Evolutionary conservation across 2,888 invertebrate genomes (phyloP), one percentile per base, ranked within the genome.

Genomic region (Caenorhabditis drosophilae): DNA sequence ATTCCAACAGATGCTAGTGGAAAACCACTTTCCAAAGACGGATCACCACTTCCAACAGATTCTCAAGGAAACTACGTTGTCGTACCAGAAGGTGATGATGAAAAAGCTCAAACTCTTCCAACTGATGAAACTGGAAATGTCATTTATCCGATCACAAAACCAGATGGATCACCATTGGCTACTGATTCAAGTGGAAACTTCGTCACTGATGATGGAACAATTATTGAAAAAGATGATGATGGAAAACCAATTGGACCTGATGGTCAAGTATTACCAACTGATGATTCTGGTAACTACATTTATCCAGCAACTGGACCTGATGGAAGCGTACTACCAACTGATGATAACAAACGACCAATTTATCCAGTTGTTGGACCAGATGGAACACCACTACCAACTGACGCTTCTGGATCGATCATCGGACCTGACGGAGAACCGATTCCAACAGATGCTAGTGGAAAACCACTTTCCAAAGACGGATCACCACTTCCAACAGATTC

Each of bases 401-500:
- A 70, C 49, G 57, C 56, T 12, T 63, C 61, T 26, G 67, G 61
- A 50, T 49, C 45, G 31, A 31, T 18, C 4, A 48, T 71, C 22
- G 70, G 69, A 36, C 23, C 54, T 20, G 61, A 71, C 25, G 70
- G 70, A 35, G 27, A 60, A 11, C 60, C 70, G 20, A 45, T 77
- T 40, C 64, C 76, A 12, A 70, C 68, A 20, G 75, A 78, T 44
- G 46, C 51, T 4, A 45, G 45, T 31, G 77, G 77, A n/a, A 63
- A 64, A 42, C 66, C 67, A 38, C 38, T 63, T n/a, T 15, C 41
- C 34, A 53, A 57, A 9, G 73, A 75, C 47, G 67, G 67, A 54
- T 52, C 53, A 7, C 62, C 63, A 26, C 55, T 70, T 23, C 70
- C 66, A 38, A 56, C 56, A 11, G 67, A 70, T 34, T 35, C 52